Evolutionary conservation across 2,888 invertebrate species (phyloP).

Genomic region (Melieria picta): DNA sequence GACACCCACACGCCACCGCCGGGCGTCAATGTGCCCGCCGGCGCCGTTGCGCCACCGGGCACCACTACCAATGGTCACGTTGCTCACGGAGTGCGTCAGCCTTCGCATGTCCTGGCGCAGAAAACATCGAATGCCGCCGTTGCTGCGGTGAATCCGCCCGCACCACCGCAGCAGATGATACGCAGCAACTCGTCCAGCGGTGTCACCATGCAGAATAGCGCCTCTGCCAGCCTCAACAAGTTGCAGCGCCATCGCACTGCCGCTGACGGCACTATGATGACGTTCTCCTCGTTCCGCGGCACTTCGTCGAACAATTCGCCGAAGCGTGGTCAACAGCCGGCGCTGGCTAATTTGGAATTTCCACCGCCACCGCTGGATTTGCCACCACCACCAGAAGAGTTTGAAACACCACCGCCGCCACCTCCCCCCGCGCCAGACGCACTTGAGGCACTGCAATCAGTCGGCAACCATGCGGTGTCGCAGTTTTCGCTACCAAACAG

Average conservation of each 20-base stretch:
- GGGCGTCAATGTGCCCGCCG: slow-evolving; percentile 18
- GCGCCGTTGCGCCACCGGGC: slow-evolving; percentile 44
- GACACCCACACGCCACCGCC: slow-evolving; percentile 69
- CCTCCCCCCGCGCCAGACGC: slow-evolving; percentile 51
- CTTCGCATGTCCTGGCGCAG: slow-evolving; percentile 6
- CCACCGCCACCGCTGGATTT: slow-evolving; percentile 85
- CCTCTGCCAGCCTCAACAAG: slow-evolving; percentile 70
- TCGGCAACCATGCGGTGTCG: slow-evolving; percentile 41
- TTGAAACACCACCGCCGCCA: slow-evolving; percentile 61
- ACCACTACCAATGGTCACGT: slow-evolving; percentile 43
- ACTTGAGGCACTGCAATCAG: slow-evolving; percentile 42
- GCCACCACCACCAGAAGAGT: slow-evolving; percentile 81
- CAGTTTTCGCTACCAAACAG: slow-evolving; percentile 55
- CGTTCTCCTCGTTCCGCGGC: slow-evolving; percentile 69
- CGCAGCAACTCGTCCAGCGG: slow-evolving; percentile 89
- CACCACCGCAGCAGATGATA: slow-evolving; percentile 77
- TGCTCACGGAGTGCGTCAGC: slow-evolving; percentile 32
- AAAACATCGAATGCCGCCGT: background rate
- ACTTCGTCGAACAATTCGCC: slow-evolving; percentile 78
- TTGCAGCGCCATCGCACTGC: slow-evolving; percentile 69
- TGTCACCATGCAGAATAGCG: slow-evolving; percentile 74
- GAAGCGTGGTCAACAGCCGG: slow-evolving; percentile 77
- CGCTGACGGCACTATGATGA: slow-evolving; percentile 67
- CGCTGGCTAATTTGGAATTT: slow-evolving; percentile 85
- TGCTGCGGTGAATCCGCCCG: slow-evolving; percentile 19